Evolutionary conservation across 2,888 invertebrate species (phyloP).

Genomic region (Tiliacea aurago): DNA sequence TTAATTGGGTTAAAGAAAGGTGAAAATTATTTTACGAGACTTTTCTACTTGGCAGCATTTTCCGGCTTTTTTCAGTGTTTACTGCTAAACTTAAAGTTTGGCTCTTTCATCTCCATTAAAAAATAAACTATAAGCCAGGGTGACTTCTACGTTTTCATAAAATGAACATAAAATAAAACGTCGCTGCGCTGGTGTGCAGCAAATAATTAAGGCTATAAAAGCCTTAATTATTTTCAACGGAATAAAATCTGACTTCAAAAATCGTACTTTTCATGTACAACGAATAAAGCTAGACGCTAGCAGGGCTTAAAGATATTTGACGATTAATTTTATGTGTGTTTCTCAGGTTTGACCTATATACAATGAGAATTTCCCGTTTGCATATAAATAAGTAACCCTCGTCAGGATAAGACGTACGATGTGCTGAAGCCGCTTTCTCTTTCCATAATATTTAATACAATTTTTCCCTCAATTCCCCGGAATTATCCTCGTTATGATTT

Average conservation of each 20-base stretch:
- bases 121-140: background rate
- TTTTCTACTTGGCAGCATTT: background rate
- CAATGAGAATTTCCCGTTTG: slow-evolving; percentile 65
- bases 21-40: slow-evolving; percentile 4
- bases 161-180: too few relatives aligned
- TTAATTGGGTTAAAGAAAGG: slow-evolving; percentile 19
- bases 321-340: slow-evolving; percentile 36
- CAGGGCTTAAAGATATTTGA: slow-evolving; percentile 2
- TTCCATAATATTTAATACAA: slow-evolving; percentile 66
- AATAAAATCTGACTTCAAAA: slow-evolving; percentile 3
- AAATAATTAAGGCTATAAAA: too few relatives aligned
- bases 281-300: slow-evolving; percentile 6
- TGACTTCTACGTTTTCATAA: background rate
- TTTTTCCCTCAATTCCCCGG: slow-evolving; percentile 51
- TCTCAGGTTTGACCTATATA: slow-evolving; percentile 56
- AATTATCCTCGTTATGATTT: slow-evolving; percentile 39
- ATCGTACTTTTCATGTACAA: background rate
- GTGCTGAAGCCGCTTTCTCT: slow-evolving; percentile 69
- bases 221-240: background rate
- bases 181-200: too few relatives aligned
- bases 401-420: slow-evolving; percentile 78
- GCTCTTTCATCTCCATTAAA: slow-evolving; percentile 1
- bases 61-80: background rate
- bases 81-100: background rate
- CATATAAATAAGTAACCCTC: slow-evolving; percentile 82